phyloP scores from a whole-genome alignment of 2,888 invertebrate species.

The Harmothoe impar region DNA sequence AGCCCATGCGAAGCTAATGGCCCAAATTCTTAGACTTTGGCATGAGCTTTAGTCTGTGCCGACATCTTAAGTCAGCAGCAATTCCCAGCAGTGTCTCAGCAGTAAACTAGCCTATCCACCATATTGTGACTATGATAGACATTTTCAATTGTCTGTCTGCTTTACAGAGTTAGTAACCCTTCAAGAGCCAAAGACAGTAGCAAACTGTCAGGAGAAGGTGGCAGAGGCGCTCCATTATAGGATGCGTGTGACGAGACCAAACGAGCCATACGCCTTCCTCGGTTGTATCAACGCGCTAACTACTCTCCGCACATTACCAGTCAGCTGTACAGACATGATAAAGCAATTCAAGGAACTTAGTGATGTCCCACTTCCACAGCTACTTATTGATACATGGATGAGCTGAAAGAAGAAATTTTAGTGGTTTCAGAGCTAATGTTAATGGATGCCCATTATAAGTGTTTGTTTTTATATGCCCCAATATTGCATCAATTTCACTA shows the following conservation, averaged over 20 bases:
- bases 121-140: no score
- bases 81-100: no score
- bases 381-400: slow-evolving; percentile 49
- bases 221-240: slow-evolving; percentile 42
- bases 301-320: background rate
- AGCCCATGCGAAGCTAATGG: no score
- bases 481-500: no score
- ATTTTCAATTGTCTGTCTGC: background rate
- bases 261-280: slow-evolving; percentile 23
- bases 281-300: background rate
- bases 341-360: slow-evolving; percentile 16
- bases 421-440: no score
- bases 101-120: no score
- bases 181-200: background rate
- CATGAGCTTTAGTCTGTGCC: no score
- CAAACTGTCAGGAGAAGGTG: background rate
- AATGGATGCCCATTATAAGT: no score
- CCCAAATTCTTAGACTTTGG: no score
- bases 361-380: slow-evolving; percentile 42
- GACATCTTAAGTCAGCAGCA: no score
- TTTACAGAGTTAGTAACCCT: background rate
- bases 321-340: background rate
- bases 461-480: no score
- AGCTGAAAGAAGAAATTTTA: background rate
- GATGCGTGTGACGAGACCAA: background rate